Base-by-base conservation (phyloP, 2,797 vertebrate species). In the Channallabes apus region DNA sequence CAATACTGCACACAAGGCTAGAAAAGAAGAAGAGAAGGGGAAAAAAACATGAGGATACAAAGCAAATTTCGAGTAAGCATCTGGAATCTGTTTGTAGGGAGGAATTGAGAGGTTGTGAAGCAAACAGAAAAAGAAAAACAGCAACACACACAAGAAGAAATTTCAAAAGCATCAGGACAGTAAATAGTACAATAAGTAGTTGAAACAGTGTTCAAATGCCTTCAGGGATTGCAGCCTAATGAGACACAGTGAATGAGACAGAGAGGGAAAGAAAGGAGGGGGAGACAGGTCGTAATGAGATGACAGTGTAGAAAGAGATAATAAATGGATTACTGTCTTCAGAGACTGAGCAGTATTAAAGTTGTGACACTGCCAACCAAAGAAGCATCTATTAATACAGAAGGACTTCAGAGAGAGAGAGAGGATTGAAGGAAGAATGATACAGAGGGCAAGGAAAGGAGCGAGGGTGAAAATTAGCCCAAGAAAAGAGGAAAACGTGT, bases 1-100 rank as follows among this genome's bases (percentile, higher is more conserved):
- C 98, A 99, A 93, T 99, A 99, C 92, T 98, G 97, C 82, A 97
- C 92, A 88, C 97, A 99, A 0, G 98, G 98, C 98, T 99, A 22
- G 8, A 85, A 29, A 84, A 35, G 69, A 32, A 64, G 41, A 58
- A 46, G 15, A 15, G 20, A 14, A 58, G n/a, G 3, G 3, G 4
- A 69, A 27, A 41, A 41, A 41, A 46, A 18, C 54, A 82, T 14
- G 29, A 27, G 61, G 15, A 82, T 46, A 24, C 22, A 59, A 76
- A 9, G 41, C n/a, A 38, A 17, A 46, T 38, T 82, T 75, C 65
- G 59, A 80, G 7, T 14, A 85, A 65, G 73, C 1, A 3, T 11
- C 24, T 29, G 0, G 72, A 56, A 75, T 56, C 51, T 75, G 20
- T 56, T 75, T 56, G 27, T 54, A 32, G 1, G 58, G 15, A 32